These are phyloP conservation scores for Hydrolagus affinis DNA, from an alignment of 2,113 vertebrate species.

Conservation along the genomic window DNA sequence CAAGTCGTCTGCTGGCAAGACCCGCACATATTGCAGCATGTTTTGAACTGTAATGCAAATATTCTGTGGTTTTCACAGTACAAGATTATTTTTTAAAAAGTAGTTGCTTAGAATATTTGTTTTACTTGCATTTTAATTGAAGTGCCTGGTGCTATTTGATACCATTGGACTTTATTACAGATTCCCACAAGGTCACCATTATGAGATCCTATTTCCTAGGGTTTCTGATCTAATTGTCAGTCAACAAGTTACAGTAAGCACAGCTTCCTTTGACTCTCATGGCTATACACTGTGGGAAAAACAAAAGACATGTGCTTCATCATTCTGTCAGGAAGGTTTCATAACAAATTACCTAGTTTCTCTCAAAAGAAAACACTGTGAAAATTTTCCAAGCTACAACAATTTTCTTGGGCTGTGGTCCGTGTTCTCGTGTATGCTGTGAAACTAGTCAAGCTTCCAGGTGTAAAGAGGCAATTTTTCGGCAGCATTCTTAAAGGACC, in stretches of 20 bases:
- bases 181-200: conserved; percentile 50
- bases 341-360: conserved; percentile 75
- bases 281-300: conserved; percentile 56
- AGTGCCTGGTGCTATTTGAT: conserved; percentile 49
- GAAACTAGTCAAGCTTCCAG: conserved; percentile 34
- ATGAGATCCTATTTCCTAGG: conserved; percentile 53
- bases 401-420: conserved; percentile 49
- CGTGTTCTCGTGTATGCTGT: conserved; percentile 50
- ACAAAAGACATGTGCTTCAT: conserved; percentile 72
- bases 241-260: conserved; percentile 63
- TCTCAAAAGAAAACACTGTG: conserved; percentile 66
- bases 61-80: not conserved
- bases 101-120: not conserved
- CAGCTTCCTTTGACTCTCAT: conserved; percentile 64
- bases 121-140: conserved; percentile 47
- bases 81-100: not conserved
- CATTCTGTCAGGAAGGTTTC: conserved; percentile 79
- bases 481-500: not conserved
- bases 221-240: conserved; percentile 66
- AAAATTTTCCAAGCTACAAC: conserved; percentile 63
- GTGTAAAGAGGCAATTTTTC: not conserved
- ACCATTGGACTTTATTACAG: conserved; percentile 51
- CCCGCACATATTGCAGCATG: not conserved
- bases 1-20: not conserved
- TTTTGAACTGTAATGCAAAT: not conserved